These are phyloP conservation scores for Sebastes oblongus DNA, from an alignment of 2,797 vertebrate species.

Conservation along the genomic window DNA sequence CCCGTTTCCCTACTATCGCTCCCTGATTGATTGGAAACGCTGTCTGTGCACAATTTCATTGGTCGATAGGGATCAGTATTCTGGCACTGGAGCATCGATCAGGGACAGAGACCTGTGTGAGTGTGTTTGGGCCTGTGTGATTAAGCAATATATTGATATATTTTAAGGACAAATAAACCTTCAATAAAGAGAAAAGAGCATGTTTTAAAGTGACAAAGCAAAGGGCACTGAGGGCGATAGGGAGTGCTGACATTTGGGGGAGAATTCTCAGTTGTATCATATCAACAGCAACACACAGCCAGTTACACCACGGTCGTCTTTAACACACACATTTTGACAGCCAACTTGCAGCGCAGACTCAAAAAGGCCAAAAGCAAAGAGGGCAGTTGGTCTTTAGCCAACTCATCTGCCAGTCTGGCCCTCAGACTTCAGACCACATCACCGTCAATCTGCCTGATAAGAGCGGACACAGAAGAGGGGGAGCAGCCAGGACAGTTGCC, in stretches of 20 bases:
- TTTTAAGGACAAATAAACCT: conserved; percentile 35
- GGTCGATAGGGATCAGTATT: conserved; percentile 76
- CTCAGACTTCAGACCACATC: conserved; percentile 70
- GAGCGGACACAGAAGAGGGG: conserved; percentile 61
- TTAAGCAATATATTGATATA: conserved; percentile 42
- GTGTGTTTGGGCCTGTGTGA: conserved; percentile 26
- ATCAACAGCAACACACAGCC: conserved; percentile 32
- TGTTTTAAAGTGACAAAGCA: conserved; percentile 7
- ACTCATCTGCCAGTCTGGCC: conserved; percentile 73
- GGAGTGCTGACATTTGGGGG: conserved; percentile 5
- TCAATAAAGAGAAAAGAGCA: conserved; percentile 16
- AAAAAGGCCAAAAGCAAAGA: conserved; percentile 76
- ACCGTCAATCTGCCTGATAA: conserved; percentile 73
- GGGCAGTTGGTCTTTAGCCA: conserved; percentile 78
- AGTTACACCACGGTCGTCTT: conserved; percentile 31
- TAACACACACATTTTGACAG: conserved; percentile 41
- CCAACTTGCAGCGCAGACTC: conserved; percentile 54
- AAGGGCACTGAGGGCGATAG: neutral
- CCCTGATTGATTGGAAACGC: conserved; percentile 73
- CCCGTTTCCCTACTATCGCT: conserved; percentile 51
- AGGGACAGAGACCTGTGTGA: conserved; percentile 33
- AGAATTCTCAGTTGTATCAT: conserved; percentile 22
- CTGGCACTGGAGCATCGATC: conserved; percentile 64
- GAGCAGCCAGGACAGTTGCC: conserved; percentile 67
- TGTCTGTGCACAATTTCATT: conserved; percentile 71